Evolutionary conservation across 2,888 invertebrate species (phyloP).

Genomic region (Odontothrips loti): DNA sequence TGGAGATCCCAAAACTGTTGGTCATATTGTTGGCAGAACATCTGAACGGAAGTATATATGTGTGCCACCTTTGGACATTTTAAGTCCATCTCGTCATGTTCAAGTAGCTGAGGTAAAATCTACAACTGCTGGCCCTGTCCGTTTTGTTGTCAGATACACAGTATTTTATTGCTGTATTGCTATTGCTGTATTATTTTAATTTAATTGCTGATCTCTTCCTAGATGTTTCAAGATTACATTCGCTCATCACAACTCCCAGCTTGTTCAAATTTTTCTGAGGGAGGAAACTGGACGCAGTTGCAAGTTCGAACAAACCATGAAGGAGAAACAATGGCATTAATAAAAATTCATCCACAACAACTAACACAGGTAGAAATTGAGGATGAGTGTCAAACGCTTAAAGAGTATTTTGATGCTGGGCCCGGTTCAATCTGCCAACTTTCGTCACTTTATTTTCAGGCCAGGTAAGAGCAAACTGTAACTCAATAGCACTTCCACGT

Average conservation of each 20-base stretch:
- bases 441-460: slow-evolving; percentile 68
- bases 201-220: slow-evolving; percentile 33
- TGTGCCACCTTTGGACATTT: slow-evolving; percentile 43
- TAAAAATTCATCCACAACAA: slow-evolving; percentile 52
- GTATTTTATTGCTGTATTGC: not conserved
- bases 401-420: slow-evolving; percentile 60
- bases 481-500: not conserved
- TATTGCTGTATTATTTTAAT: slow-evolving; percentile 1
- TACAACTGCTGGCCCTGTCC: not conserved
- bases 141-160: not conserved
- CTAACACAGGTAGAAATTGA: slow-evolving; percentile 59
- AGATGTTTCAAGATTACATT: slow-evolving; percentile 66
- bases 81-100: slow-evolving; percentile 43
- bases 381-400: slow-evolving; percentile 60
- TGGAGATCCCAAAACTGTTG: slow-evolving; percentile 46
- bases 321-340: slow-evolving; percentile 76
- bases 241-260: slow-evolving; percentile 62
- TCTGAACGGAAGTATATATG: slow-evolving; percentile 40
- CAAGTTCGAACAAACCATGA: slow-evolving; percentile 52
- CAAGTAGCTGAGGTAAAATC: slow-evolving; percentile 37
- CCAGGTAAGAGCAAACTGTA: slow-evolving; percentile 45
- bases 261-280: slow-evolving; percentile 71
- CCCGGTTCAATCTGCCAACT: slow-evolving; percentile 57
- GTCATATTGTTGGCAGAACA: slow-evolving; percentile 44
- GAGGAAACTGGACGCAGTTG: slow-evolving; percentile 53